These are phyloP conservation scores for Drosophila saltans DNA, from an alignment of 1,140 invertebrate species.

Conservation along the genomic window DNA sequence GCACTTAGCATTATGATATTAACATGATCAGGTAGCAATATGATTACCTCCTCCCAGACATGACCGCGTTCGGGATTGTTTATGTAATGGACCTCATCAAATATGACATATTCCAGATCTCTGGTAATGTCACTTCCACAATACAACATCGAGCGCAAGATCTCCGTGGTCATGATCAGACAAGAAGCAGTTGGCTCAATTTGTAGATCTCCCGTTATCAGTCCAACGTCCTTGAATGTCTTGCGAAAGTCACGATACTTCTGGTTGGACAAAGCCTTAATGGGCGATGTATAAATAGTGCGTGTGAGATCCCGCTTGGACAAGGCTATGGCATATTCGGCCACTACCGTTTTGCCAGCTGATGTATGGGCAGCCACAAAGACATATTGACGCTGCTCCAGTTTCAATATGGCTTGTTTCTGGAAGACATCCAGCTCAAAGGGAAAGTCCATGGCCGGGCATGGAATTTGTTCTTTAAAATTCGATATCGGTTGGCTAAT, in stretches of 20 bases:
- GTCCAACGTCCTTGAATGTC: constrained; percentile 95
- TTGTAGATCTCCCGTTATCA: constrained; percentile 98
- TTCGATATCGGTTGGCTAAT: constrained; percentile 90
- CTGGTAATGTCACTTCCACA: constrained; percentile 96
- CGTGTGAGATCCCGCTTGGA: constrained; percentile 96
- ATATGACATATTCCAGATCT: constrained; percentile 99
- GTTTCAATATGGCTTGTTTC: constrained; percentile 96
- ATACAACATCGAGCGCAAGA: constrained; percentile 98
- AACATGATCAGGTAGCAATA: constrained; percentile 96
- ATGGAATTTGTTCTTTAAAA: constrained; percentile 92
- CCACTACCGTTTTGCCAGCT: constrained; percentile 99
- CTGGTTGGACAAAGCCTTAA: constrained; percentile 99
- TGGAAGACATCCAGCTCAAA: constrained; percentile 99
- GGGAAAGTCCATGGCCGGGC: constrained; percentile 93
- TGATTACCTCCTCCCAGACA: constrained; percentile 99
- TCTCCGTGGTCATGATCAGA: constrained; percentile 99
- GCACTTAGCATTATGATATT: constrained; percentile 98
- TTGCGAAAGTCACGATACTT: constrained; percentile 99
- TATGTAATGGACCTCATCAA: constrained; percentile 99
- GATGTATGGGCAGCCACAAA: constrained; percentile 99
- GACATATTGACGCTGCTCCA: constrained; percentile 97
- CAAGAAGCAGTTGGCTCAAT: constrained; percentile 96
- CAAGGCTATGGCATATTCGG: constrained; percentile 98
- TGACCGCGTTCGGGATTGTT: constrained; percentile 99
- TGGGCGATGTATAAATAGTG: constrained; percentile 99